phyloP scores from a whole-genome alignment of 2,888 invertebrate genomes.

The Trissonchulus sp. region DNA sequence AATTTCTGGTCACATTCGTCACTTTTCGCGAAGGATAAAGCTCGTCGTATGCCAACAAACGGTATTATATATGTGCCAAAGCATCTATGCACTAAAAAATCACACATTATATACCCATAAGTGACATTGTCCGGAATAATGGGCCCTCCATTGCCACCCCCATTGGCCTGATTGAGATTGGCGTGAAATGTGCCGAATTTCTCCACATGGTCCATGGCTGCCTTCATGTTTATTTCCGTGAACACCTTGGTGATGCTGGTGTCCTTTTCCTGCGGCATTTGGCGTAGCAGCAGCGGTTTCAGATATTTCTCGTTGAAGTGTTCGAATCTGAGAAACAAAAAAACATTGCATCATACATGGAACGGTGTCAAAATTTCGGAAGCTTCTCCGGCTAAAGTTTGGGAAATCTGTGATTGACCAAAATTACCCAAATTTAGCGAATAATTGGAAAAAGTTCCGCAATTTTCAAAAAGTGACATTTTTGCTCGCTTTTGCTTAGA shows the following conservation, averaged over 20 bases:
- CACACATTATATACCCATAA: background rate
- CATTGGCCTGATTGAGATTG: background rate
- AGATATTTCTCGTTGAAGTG: conserved; percentile 88
- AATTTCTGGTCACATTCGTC: too few species aligned
- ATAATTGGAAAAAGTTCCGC: conserved; percentile 19
- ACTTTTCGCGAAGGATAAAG: too few species aligned
- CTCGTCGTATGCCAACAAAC: too few species aligned
- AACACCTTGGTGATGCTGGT: conserved; percentile 27
- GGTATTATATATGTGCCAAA: too few species aligned
- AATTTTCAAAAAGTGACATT: too few species aligned
- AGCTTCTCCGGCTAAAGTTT: too few species aligned
- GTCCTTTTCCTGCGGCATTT: conserved; percentile 35
- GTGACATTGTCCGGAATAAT: conserved; percentile 8
- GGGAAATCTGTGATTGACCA: too few species aligned
- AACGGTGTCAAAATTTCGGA: too few species aligned
- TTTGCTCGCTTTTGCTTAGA: too few species aligned
- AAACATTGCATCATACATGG: too few species aligned
- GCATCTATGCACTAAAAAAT: too few species aligned
- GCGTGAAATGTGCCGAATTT: conserved; percentile 27
- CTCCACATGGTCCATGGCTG: conserved; percentile 32
- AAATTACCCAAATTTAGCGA: too few species aligned
- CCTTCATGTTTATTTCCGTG: conserved; percentile 32
- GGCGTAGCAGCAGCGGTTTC: conserved; percentile 74
- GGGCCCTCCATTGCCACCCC: background rate
- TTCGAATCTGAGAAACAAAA: conserved; percentile 67